Evolutionary conservation across 2,888 invertebrate species (phyloP).

Genomic region (Stenotaenia linearis): DNA sequence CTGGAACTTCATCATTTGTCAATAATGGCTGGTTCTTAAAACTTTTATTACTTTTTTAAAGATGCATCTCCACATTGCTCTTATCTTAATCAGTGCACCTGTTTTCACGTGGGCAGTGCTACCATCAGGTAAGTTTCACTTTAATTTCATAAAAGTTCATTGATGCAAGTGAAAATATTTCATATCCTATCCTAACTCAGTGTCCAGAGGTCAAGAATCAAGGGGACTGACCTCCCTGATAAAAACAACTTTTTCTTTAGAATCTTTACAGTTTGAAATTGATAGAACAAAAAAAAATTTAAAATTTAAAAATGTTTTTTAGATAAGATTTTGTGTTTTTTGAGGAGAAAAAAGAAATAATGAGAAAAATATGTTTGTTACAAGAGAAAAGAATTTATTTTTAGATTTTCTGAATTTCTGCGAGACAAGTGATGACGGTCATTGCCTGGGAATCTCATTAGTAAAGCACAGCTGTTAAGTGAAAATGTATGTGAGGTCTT

Average conservation of each 20-base stretch:
- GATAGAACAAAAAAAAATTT: neutral
- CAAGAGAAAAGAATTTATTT: neutral
- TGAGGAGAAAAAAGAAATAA: neutral
- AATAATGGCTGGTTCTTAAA: neutral
- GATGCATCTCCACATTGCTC: neutral
- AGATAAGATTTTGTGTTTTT: neutral
- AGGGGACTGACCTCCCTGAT: neutral
- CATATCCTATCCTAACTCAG: neutral
- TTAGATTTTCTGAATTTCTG: neutral
- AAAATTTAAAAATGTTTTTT: neutral
- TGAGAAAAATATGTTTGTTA: neutral
- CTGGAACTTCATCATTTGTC: neutral
- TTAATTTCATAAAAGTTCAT: neutral
- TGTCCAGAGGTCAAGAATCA: neutral
- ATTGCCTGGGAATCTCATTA: neutral
- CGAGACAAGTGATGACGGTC: neutral
- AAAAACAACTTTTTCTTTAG: neutral
- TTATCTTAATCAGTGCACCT: neutral
- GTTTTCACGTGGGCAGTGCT: neutral
- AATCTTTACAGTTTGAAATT: neutral
- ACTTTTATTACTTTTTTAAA: neutral
- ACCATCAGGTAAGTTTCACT: neutral
- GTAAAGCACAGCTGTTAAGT: neutral
- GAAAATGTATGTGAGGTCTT: neutral
- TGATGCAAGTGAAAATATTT: neutral